Percentiles rank a stretch among this genome's conserved stretches.
These are phyloP conservation scores for Ornithoptera alexandrae DNA, from an alignment of 2,888 invertebrate species.

Conservation along the genomic window DNA sequence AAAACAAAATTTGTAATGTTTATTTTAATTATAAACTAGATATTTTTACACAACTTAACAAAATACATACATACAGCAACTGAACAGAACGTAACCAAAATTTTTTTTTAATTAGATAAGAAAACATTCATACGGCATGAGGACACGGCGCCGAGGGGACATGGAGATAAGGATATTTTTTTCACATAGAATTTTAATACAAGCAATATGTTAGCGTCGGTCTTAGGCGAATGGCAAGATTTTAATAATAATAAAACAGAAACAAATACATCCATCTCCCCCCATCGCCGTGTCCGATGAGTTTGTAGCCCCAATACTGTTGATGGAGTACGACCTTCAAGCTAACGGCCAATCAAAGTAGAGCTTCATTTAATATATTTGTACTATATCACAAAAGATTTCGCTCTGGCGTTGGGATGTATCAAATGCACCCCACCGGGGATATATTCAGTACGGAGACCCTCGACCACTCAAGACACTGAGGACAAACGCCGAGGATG, in stretches of 20 bases:
- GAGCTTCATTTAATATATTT: constrained; percentile 58
- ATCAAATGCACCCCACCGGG: constrained; percentile 7
- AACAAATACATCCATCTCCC: constrained; percentile 25
- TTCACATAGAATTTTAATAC: constrained; percentile 9
- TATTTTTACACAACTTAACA: constrained; percentile 80
- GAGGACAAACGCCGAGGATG: too few species aligned
- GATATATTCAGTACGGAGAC: too few species aligned
- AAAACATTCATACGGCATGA: constrained; percentile 62
- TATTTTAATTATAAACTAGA: constrained; percentile 74
- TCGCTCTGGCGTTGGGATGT: constrained; percentile 40
- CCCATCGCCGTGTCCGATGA: constrained; percentile 23
- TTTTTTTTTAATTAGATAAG: constrained; percentile 33
- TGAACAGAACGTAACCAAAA: constrained; percentile 72
- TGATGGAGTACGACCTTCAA: constrained; percentile 48
- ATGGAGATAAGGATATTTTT: constrained; percentile 29
- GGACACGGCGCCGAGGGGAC: constrained; percentile 35
- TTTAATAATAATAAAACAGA: constrained; percentile 10
- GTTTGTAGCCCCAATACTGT: constrained; percentile 62
- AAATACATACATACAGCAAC: constrained; percentile 78
- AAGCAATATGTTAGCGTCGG: constrained; percentile 15
- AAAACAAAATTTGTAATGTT: constrained; percentile 67
- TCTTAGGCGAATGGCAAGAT: constrained; percentile 36
- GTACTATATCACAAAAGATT: constrained; percentile 74
- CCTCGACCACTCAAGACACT: too few species aligned
- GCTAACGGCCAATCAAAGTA: constrained; percentile 45